Conservation (phyloP, 2,113 vertebrate genomes). For the Strix aluco region DNA sequence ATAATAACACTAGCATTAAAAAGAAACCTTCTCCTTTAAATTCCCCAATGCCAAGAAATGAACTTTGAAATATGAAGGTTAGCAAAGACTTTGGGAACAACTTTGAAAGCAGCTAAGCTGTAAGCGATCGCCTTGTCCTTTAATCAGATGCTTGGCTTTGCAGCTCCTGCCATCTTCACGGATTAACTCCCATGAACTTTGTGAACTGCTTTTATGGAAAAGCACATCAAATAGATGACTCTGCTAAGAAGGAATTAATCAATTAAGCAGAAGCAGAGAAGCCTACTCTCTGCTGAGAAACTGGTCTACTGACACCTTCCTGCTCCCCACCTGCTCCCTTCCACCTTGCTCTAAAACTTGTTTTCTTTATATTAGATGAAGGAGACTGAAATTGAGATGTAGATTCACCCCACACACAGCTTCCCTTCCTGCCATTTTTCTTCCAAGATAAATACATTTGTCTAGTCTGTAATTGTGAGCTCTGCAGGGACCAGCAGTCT, state of each 20-base stretch:
- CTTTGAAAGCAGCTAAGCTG: conserved; percentile 52
- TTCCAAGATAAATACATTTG: neutral
- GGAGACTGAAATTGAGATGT: neutral
- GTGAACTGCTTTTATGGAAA: conserved; percentile 57
- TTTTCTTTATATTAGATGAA: neutral
- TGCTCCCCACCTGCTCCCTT: neutral
- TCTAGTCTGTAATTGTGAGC: neutral
- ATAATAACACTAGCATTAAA: neutral
- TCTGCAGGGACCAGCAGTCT: neutral
- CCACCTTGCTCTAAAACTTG: neutral
- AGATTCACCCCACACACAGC: neutral
- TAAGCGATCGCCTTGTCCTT: conserved; percentile 3
- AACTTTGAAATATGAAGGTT: conserved; percentile 60
- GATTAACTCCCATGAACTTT: conserved; percentile 65
- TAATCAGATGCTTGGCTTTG: conserved; percentile 58
- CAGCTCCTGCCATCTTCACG: conserved; percentile 34
- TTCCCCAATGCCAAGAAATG: neutral
- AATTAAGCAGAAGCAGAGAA: conserved; percentile 55
- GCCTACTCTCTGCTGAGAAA: neutral
- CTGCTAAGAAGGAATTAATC: conserved; percentile 63
- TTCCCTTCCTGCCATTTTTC: neutral
- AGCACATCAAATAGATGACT: conserved; percentile 58
- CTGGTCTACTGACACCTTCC: neutral
- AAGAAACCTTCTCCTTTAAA: conserved; percentile 31
- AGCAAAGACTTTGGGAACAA: conserved; percentile 48